Evolutionary conservation across 2,888 invertebrate species (phyloP).

Genomic region (Aspidapion aeneum): DNA sequence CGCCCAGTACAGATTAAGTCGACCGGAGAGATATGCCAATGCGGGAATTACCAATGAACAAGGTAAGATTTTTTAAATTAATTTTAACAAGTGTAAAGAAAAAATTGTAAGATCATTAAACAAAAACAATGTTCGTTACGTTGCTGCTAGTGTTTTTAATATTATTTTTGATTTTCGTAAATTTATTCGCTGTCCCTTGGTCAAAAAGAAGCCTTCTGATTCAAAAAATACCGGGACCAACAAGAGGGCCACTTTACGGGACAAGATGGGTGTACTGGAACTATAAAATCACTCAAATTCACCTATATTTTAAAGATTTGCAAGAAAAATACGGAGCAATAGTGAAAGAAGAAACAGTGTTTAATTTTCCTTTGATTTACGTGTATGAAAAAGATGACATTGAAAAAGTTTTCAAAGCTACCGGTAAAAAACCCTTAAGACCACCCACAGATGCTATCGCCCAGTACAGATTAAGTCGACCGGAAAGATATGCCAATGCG

Average conservation of each 20-base stretch:
- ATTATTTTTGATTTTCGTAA: neutral
- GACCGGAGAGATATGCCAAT: slow-evolving; percentile 78
- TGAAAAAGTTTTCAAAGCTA: slow-evolving; percentile 69
- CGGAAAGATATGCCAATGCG: slow-evolving; percentile 76
- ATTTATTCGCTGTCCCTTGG: neutral
- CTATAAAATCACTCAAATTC: slow-evolving; percentile 64
- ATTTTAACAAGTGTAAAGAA: no score
- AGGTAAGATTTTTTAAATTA: no score
- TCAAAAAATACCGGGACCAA: slow-evolving; percentile 67
- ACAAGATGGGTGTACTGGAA: slow-evolving; percentile 71
- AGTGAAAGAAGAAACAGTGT: slow-evolving; percentile 72
- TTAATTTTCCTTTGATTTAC: slow-evolving; percentile 69
- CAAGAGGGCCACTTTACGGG: slow-evolving; percentile 68
- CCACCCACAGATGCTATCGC: slow-evolving; percentile 81
- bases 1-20: slow-evolving; percentile 66
- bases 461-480: slow-evolving; percentile 66
- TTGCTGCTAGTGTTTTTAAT: neutral
- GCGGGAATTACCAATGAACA: slow-evolving; percentile 82
- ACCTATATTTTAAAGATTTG: slow-evolving; percentile 77
- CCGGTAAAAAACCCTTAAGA: slow-evolving; percentile 72
- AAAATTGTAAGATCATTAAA: no score
- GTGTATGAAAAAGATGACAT: slow-evolving; percentile 68
- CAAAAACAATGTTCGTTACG: neutral
- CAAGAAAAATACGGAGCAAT: slow-evolving; percentile 71
- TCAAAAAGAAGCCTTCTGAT: neutral